These are phyloP conservation scores for Onychorhynchus coronatus DNA, from an alignment of 2,113 vertebrate species.

Conservation along the genomic window DNA sequence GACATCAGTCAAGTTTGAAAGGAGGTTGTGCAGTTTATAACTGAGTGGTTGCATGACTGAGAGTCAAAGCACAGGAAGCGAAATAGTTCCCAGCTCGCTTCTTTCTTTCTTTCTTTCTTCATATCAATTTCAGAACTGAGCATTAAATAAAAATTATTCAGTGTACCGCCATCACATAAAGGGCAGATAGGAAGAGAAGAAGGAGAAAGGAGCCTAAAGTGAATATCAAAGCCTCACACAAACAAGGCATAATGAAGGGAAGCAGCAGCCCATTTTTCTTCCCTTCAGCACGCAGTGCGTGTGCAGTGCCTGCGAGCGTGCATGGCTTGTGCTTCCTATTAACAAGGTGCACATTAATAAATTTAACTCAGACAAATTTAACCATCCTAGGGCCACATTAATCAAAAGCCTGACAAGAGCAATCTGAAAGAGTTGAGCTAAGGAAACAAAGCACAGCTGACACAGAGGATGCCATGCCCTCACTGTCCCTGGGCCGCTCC, in stretches of 20 bases:
- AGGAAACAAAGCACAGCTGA: slow-evolving; percentile 1
- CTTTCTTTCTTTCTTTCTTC: background rate
- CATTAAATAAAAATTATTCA: background rate
- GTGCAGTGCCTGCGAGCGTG: background rate
- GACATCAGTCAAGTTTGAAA: background rate
- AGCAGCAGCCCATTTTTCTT: slow-evolving; percentile 52
- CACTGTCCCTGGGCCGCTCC: background rate
- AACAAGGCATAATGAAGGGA: slow-evolving; percentile 27
- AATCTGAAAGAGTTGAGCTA: slow-evolving; percentile 11
- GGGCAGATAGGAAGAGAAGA: background rate
- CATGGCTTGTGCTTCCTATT: background rate
- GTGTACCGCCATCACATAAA: background rate
- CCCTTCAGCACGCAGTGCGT: background rate
- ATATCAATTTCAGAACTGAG: background rate
- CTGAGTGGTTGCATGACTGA: background rate
- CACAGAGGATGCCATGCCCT: background rate
- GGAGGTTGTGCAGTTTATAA: background rate
- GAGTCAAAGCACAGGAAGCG: background rate
- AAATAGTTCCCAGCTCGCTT: background rate
- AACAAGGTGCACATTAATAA: background rate
- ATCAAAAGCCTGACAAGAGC: slow-evolving; percentile 27
- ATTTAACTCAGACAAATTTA: slow-evolving; percentile 23
- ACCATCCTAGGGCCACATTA: background rate
- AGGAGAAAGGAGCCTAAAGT: background rate
- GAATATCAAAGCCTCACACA: background rate